Conservation (phyloP, 2,797 vertebrate species). For the Agapornis canus region DNA sequence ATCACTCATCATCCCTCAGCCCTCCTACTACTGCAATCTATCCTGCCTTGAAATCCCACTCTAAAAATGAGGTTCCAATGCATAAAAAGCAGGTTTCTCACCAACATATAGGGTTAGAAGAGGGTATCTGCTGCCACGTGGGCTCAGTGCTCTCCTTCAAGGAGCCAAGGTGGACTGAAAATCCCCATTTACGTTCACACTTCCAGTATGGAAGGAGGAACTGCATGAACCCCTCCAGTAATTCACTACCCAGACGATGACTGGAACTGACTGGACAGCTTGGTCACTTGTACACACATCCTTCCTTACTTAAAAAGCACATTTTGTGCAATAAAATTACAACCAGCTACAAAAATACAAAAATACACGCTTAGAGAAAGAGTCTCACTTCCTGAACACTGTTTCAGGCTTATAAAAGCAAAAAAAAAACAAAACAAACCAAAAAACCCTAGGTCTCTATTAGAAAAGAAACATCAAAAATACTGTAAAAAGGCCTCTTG, state of each 20-base stretch:
- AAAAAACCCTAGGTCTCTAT: background rate
- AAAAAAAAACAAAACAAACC: too few species aligned
- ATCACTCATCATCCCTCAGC: background rate
- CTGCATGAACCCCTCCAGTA: background rate
- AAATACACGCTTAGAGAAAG: background rate
- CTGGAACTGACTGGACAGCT: background rate
- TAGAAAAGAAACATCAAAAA: background rate
- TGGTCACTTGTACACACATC: background rate
- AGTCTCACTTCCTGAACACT: background rate
- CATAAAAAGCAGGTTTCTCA: background rate
- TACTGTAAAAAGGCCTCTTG: background rate
- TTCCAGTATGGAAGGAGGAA: background rate
- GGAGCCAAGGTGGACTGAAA: background rate
- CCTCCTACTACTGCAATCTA: background rate
- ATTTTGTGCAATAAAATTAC: background rate
- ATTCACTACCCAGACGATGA: background rate
- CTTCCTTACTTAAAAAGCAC: background rate
- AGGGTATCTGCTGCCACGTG: background rate
- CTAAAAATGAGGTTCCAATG: background rate
- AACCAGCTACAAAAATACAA: constrained; percentile 17
- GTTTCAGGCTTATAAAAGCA: background rate
- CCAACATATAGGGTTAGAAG: accelerated
- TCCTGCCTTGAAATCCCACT: background rate
- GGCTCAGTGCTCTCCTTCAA: background rate
- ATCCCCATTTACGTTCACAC: background rate